Percentiles rank a stretch among this genome's conserved stretches.
Conservation (phyloP, 1,140 invertebrate species). For the Scaptodrosophila lebanonensis region DNA sequence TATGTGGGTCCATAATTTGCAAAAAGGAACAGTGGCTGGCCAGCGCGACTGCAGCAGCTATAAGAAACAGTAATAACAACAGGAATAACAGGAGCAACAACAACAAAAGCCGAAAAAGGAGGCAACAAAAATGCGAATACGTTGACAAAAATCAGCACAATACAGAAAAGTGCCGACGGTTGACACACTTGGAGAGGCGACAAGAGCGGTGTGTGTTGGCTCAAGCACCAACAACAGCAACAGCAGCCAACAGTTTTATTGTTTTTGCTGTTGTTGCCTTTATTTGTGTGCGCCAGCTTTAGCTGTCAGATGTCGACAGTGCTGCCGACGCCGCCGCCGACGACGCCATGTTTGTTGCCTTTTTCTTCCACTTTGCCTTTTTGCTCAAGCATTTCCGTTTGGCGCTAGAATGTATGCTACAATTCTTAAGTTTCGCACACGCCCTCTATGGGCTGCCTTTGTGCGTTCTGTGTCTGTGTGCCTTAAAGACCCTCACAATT, state of each 20-base stretch:
- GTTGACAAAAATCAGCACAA: slow-evolving; percentile 25
- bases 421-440: slow-evolving; percentile 28
- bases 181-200: no score
- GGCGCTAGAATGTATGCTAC: slow-evolving; percentile 59
- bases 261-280: slow-evolving; percentile 19
- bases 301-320: no score
- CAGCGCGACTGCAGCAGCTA: no score
- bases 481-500: background rate
- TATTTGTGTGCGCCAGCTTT: no score
- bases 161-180: no score
- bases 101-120: no score
- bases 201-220: no score
- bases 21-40: background rate
- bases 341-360: slow-evolving; percentile 19
- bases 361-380: slow-evolving; percentile 22
- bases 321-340: no score
- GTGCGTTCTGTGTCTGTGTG: slow-evolving; percentile 11
- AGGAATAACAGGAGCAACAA: no score
- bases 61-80: no score
- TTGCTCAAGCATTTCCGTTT: slow-evolving; percentile 58
- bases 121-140: slow-evolving; percentile 15
- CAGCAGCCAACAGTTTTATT: slow-evolving; percentile 12
- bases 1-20: slow-evolving; percentile 61
- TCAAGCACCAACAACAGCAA: slow-evolving; percentile 16
- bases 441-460: slow-evolving; percentile 9